Conservation (phyloP, 2,888 invertebrate species). For the Dysmachus trigonus region DNA sequence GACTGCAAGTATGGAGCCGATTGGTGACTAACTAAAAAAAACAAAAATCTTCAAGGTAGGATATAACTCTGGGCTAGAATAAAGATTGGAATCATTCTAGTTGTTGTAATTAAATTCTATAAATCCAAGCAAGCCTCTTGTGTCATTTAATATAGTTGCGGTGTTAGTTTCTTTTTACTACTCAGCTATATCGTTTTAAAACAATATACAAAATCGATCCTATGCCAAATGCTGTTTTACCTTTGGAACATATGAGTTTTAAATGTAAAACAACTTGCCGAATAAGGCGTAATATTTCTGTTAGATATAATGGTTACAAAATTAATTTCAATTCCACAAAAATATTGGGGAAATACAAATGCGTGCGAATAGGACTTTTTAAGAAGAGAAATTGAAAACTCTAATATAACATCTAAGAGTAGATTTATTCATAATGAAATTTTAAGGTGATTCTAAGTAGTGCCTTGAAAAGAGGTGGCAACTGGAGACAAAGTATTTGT, state of each 20-base stretch:
- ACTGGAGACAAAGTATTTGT: not conserved
- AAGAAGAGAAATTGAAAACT: not conserved
- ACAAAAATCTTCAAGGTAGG: not conserved
- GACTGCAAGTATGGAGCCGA: not conserved
- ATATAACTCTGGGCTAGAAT: not conserved
- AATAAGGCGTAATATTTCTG: too few species aligned
- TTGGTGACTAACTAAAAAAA: not conserved
- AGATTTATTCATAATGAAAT: not conserved
- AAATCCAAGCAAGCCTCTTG: not conserved
- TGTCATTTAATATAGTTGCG: not conserved
- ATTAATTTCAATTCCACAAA: too few species aligned
- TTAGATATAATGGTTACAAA: too few species aligned
- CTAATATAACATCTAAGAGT: not conserved
- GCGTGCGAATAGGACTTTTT: not conserved
- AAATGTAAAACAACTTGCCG: not conserved
- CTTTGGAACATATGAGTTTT: not conserved
- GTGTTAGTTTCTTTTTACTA: not conserved
- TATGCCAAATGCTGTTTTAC: too few species aligned
- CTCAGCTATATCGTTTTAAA: not conserved
- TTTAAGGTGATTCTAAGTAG: not conserved
- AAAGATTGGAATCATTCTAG: not conserved
- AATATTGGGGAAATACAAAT: too few species aligned
- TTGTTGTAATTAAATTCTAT: not conserved
- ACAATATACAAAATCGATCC: not conserved
- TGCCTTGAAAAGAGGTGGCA: not conserved